phyloP scores from a whole-genome alignment of 2,113 vertebrate genomes.

The Dasyurus viverrinus region DNA sequence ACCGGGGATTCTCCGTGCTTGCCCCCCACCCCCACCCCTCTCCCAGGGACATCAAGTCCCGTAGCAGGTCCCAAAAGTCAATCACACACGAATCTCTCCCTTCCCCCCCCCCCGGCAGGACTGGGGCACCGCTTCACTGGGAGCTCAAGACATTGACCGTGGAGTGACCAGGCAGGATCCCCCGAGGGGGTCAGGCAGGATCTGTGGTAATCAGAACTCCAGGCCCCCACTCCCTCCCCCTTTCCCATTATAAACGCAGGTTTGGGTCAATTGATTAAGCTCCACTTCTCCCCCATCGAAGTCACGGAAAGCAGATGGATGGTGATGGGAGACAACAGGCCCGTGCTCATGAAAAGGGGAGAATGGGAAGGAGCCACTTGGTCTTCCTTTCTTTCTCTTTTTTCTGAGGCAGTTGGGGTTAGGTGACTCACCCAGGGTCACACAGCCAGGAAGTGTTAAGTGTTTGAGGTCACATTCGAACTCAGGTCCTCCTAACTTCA shows the following conservation, averaged over 20 bases:
- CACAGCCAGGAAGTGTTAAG: too few relatives aligned
- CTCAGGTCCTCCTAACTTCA: too few relatives aligned
- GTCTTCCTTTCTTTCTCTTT: not conserved
- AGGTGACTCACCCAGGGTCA: too few relatives aligned
- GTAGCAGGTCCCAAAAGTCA: not conserved
- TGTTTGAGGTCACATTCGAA: too few relatives aligned
- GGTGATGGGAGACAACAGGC: not conserved
- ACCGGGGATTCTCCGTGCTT: conserved; percentile 34
- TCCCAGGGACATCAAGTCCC: not conserved
- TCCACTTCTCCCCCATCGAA: not conserved
- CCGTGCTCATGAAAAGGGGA: not conserved
- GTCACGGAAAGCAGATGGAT: not conserved
- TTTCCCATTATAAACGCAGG: not conserved
- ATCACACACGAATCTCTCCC: not conserved
- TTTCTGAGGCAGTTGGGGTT: too few relatives aligned
- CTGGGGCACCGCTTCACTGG: too few relatives aligned
- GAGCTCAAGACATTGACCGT: not conserved
- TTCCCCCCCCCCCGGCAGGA: not conserved
- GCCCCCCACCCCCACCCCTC: not conserved
- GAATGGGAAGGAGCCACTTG: not conserved
- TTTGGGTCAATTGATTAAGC: not conserved
- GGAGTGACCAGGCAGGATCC: too few relatives aligned
- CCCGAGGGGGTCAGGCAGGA: too few relatives aligned
- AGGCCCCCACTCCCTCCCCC: not conserved
- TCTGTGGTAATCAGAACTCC: not conserved